phyloP scores from a whole-genome alignment of 2,113 vertebrate species.

The Pomatorhinus ruficollis region DNA sequence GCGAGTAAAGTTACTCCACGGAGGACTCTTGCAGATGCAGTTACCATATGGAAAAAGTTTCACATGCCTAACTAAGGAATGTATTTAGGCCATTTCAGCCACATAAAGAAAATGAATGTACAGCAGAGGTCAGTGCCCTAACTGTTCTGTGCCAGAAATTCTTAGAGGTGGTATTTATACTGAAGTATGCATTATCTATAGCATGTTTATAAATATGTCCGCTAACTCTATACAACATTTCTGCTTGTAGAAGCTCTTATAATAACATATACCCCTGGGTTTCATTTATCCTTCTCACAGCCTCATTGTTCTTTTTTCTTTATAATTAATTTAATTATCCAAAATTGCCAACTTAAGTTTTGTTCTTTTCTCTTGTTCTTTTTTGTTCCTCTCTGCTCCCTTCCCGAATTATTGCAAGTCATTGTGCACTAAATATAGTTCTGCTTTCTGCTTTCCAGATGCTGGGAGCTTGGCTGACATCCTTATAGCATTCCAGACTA shows the following conservation, averaged over 20 bases:
- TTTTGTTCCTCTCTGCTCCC: not conserved
- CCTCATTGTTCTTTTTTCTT: slow-evolving; percentile 35
- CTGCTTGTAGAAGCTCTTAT: slow-evolving; percentile 14
- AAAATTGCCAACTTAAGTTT: slow-evolving; percentile 53
- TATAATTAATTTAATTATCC: slow-evolving; percentile 61
- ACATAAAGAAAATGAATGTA: slow-evolving; percentile 21
- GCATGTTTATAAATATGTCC: slow-evolving; percentile 68
- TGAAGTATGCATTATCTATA: slow-evolving; percentile 55
- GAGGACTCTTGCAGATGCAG: not conserved
- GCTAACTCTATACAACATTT: slow-evolving; percentile 45
- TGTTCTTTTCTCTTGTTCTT: slow-evolving; percentile 24
- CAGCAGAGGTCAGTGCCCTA: slow-evolving; percentile 23
- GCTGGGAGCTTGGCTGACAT: slow-evolving; percentile 64
- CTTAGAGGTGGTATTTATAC: slow-evolving; percentile 50
- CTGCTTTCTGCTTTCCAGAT: slow-evolving; percentile 79
- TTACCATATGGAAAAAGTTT: slow-evolving; percentile 24
- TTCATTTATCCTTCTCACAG: slow-evolving; percentile 17
- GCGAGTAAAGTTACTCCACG: not conserved
- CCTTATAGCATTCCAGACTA: slow-evolving; percentile 68
- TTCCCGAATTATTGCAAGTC: slow-evolving; percentile 79
- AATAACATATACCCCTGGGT: slow-evolving; percentile 23
- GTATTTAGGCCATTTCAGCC: slow-evolving; percentile 19
- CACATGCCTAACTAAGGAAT: not conserved
- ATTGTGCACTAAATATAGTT: slow-evolving; percentile 81
- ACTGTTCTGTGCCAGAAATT: slow-evolving; percentile 53